Percentiles rank a stretch among this genome's conserved stretches.
Evolutionary conservation across 2,888 invertebrate genomes (phyloP).

Genomic region (Ceraclea dissimilis): DNA sequence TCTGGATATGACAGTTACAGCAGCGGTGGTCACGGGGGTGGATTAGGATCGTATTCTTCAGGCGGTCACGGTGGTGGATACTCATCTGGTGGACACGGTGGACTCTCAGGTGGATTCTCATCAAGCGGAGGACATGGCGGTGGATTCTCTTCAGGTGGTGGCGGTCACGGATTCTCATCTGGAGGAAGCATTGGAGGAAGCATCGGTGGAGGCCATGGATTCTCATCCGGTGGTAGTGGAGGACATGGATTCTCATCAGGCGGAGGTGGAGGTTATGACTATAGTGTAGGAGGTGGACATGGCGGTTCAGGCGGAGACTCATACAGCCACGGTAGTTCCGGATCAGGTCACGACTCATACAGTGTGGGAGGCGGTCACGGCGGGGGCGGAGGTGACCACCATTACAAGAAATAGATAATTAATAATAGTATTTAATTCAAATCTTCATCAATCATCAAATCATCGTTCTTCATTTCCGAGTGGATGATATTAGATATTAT

Average conservation of each 20-base stretch:
- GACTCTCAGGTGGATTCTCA: constrained; percentile 5
- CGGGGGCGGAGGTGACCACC: constrained; percentile 12
- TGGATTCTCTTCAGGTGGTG: constrained; percentile 20
- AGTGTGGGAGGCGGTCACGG: constrained; percentile 16
- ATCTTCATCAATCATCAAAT: not conserved
- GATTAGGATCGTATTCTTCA: not conserved
- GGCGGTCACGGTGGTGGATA: constrained; percentile 8
- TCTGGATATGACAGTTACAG: constrained; percentile 12
- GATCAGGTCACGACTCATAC: constrained; percentile 17
- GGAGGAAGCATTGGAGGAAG: constrained; percentile 15
- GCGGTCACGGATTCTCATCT: constrained; percentile 16
- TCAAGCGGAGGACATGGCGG: constrained; percentile 8
- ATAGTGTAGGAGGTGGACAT: constrained; percentile 10
- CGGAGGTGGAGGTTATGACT: constrained; percentile 4
- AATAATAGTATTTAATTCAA: not conserved
- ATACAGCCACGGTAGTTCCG: constrained; percentile 15
- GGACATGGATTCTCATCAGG: constrained; percentile 10
- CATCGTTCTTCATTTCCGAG: not conserved
- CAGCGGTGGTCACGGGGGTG: constrained; percentile 11
- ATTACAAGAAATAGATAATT: constrained; percentile 18
- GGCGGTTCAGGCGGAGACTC: constrained; percentile 10
- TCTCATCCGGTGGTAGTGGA: constrained; percentile 19
- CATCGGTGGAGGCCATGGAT: constrained; percentile 14
- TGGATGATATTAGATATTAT: not conserved
- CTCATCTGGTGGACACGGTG: constrained; percentile 12